Conservation (phyloP, 2,888 invertebrate genomes). For the Nephrocerus scutellatus region DNA sequence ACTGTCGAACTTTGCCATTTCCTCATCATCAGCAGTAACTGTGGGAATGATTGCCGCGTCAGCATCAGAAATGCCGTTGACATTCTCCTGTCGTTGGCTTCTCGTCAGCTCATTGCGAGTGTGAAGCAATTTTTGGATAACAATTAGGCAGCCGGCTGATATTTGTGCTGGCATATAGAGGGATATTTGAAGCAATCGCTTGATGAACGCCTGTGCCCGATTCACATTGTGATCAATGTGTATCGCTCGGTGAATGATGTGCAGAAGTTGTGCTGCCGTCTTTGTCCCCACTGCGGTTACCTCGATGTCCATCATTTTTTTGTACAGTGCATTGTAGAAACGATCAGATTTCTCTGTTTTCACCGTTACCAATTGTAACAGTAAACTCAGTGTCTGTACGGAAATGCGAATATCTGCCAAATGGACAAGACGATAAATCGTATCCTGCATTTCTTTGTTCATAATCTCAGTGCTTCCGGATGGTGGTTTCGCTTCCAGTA, state of each 20-base stretch:
- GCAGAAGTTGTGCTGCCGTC: constrained; percentile 72
- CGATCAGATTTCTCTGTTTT: constrained; percentile 44
- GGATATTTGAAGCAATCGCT: constrained; percentile 67
- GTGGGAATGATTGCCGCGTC: constrained; percentile 14
- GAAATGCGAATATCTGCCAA: constrained; percentile 66
- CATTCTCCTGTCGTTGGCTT: constrained; percentile 23
- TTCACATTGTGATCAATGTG: constrained; percentile 65
- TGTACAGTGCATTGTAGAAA: constrained; percentile 84
- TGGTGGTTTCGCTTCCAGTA: constrained; percentile 38
- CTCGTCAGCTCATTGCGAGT: constrained; percentile 53
- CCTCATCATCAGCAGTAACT: constrained; percentile 24
- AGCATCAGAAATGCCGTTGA: constrained; percentile 14
- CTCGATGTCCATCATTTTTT: constrained; percentile 72
- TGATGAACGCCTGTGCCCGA: constrained; percentile 76
- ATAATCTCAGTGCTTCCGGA: constrained; percentile 37
- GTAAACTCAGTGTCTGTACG: constrained; percentile 48
- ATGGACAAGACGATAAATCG: constrained; percentile 75
- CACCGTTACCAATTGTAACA: constrained; percentile 40
- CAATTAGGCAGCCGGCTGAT: constrained; percentile 72
- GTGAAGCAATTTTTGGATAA: constrained; percentile 52
- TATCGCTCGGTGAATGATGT: constrained; percentile 78
- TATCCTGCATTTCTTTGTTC: constrained; percentile 51
- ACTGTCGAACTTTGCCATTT: constrained; percentile 40
- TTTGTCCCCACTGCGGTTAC: constrained; percentile 52
- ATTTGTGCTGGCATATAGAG: constrained; percentile 68